Base-by-base conservation (phyloP, 2,113 vertebrate genomes). In the Rhodinocichla rosea region DNA sequence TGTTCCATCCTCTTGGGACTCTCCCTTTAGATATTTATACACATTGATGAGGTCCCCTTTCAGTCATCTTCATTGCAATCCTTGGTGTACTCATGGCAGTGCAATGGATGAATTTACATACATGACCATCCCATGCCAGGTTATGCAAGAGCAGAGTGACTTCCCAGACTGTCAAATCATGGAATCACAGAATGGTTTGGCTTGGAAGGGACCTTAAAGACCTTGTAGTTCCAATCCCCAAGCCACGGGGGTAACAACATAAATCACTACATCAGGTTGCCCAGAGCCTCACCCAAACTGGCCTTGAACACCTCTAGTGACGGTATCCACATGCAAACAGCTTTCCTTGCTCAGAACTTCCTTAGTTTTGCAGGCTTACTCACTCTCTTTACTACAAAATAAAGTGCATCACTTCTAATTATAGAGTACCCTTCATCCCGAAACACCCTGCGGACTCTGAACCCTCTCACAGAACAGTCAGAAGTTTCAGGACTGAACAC, bases 181-280 rank as follows among this genome's bases (percentile, higher is more conserved):
- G 50, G 32, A 42, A 80, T 37, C 50, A 44, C 53, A 50, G 26
- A 81, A 73, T 16, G 9, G n/a, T 47, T 32, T 68, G n/a, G 35
- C 16, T 22, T 68, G n/a, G 24, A 83, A 55, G 14, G 21, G 40
- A 55, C 21, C 6, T 55, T 19, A 55, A 35, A 47, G 14, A 42
- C 35, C 40, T 40, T 14, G 42, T 0, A 69, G 14, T 16, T 76
- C 40, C 40, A 83, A 19, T 2, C 6, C 9, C 10, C 47, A 53
- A 55, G 21, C 14, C 1, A 1, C 4, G 2, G 20, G 28, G 23
- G 20, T 1, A 53, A 26, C 21, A 62, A 32, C 1, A 0, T 21
- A 40, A 55, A 32, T 26, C n/a, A 35, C n/a, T 19, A 55, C 6
- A 55, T 42, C 21, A 42, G 12, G 32, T 5, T 56, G 32, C 32